Base-by-base conservation (phyloP, 2,113 vertebrate species). In the Carassius gibelio region DNA sequence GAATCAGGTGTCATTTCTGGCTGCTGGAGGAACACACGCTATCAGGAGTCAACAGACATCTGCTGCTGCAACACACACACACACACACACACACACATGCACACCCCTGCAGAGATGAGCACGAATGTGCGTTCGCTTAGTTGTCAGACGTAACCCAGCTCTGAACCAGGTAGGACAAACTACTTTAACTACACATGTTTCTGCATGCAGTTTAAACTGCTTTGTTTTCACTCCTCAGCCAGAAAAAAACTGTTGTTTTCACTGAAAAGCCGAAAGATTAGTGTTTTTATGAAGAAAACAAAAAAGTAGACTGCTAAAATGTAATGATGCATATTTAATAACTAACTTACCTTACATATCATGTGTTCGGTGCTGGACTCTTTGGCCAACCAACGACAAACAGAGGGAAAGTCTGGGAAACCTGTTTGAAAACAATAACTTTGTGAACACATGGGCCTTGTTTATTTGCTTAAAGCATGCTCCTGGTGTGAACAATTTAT, bases 11-110 rank as follows among this genome's bases (percentile, higher is more conserved):
- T 86, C 84, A 84, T 78, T 91, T 87, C 88, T 90, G 80, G 83
- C 82, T 88, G 86, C 85, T 55, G 59, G 88, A 88, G 87, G 69
- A 76, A 83, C 30, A 75, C 82, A 66, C 42, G 84, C 86, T 94
- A 95, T 95, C 94, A 93, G 92, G 80, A 89, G 69, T 0, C 1
- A 88, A 76, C 94, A 95, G 91, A 85, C 90, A 30, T 89, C 84
- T 86, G 88, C 89, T 84, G 64, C 1, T 75, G 42, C 72, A 42
- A 77, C 85, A 78, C 3, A 38, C 36, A 38, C 36, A 38, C 36
- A 38, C 42, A 42, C 42, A 42, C 42, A 42, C 87, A 85, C 82
- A 75, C 76, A 83, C 81, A 75, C 87, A 81, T 48, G 50, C 82
- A 84, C 82, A 19, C 83, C 9, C 86, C 66, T 85, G 61, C 26